Percentiles rank a stretch among this genome's conserved stretches.
Evolutionary conservation across 2,113 vertebrate genomes (phyloP).

Genomic region (Platysteira castanea): DNA sequence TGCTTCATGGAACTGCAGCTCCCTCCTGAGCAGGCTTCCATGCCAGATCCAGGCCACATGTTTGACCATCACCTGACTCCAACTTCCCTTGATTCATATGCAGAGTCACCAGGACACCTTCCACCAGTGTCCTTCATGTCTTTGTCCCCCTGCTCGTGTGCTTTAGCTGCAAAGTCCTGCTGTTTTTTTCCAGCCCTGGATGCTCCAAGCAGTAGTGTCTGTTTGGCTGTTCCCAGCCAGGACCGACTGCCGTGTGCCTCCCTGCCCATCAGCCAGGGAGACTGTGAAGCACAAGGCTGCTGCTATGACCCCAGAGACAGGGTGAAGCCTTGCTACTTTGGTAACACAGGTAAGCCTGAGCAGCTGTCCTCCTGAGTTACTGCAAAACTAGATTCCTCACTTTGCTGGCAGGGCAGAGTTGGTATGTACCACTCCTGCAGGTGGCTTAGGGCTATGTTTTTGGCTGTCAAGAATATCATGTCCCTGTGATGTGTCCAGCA

Average conservation of each 20-base stretch:
- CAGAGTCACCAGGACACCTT: background rate
- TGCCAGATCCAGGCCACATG: background rate
- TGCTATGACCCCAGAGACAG: slow-evolving; percentile 34
- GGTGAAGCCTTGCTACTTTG: slow-evolving; percentile 60
- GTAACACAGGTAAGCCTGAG: slow-evolving; percentile 50
- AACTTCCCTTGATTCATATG: background rate
- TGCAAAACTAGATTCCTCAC: background rate
- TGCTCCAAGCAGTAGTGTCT: background rate
- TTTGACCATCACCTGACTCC: background rate
- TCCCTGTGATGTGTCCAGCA: background rate
- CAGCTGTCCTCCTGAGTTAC: background rate
- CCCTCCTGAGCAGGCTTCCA: background rate
- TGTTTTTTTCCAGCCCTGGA: slow-evolving; percentile 5
- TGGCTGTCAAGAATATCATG: background rate
- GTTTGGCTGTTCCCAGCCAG: background rate
- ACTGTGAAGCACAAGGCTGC: slow-evolving; percentile 45
- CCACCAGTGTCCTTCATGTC: background rate
- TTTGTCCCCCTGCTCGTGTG: background rate
- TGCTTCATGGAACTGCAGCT: background rate
- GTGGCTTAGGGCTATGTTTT: background rate
- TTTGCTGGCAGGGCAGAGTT: background rate
- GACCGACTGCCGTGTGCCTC: slow-evolving; percentile 19
- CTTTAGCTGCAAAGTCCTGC: background rate
- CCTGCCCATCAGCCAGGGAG: background rate
- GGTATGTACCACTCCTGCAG: background rate